Conservation (phyloP, 1,140 invertebrate genomes). For the Bombus soroeensis region DNA sequence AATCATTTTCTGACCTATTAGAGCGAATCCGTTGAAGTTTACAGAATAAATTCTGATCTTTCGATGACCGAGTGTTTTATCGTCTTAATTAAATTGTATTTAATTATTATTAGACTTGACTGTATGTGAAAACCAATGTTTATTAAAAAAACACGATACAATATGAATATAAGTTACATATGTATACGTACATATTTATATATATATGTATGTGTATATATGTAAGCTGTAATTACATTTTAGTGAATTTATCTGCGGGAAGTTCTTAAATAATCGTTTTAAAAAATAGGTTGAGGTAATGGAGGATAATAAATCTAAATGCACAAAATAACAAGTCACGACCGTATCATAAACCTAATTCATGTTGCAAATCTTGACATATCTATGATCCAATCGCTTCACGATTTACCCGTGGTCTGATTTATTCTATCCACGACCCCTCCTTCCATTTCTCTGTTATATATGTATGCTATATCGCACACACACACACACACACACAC, state of each 20-base stretch:
- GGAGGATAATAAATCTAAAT: background rate
- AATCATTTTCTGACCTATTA: background rate
- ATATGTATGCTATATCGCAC: background rate
- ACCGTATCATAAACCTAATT: background rate
- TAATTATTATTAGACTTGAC: background rate
- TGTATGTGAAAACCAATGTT: background rate
- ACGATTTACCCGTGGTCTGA: slow-evolving; percentile 13
- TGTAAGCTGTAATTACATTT: too few species aligned
- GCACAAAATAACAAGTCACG: background rate
- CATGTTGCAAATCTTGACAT: slow-evolving; percentile 11
- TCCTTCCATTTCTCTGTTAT: background rate
- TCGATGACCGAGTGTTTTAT: background rate
- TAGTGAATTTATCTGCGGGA: background rate
- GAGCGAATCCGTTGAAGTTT: background rate
- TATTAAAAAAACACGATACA: background rate
- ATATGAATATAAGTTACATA: too few species aligned
- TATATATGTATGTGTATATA: too few species aligned
- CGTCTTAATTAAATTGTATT: background rate
- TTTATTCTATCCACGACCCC: slow-evolving; percentile 4
- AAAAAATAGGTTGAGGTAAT: background rate
- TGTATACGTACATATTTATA: too few species aligned
- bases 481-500: too few species aligned
- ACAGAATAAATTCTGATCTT: background rate
- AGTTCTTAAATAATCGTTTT: background rate
- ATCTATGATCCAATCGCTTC: slow-evolving; percentile 12